phyloP scores from a whole-genome alignment of 2,888 invertebrate genomes.

The Drosophila demipolita region DNA sequence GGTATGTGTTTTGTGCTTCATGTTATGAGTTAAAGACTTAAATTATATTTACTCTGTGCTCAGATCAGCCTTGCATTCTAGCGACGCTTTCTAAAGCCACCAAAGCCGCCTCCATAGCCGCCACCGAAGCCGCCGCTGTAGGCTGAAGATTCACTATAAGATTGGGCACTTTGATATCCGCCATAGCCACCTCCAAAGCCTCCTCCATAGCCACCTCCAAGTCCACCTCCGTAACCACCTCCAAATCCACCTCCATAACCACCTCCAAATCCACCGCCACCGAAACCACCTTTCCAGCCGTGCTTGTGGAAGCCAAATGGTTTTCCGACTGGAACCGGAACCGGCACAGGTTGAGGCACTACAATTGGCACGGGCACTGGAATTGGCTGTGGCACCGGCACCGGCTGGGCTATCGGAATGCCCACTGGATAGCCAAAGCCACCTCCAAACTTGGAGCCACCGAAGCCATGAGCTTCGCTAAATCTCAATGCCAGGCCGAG shows the following conservation, averaged over 20 bases:
- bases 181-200: slow-evolving; percentile 48
- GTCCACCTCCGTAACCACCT: slow-evolving; percentile 40
- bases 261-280: slow-evolving; percentile 56
- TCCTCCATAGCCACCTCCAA: slow-evolving; percentile 35
- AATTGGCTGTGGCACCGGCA: slow-evolving; percentile 63
- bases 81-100: slow-evolving; percentile 22
- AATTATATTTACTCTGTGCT: background rate
- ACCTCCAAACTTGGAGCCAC: slow-evolving; percentile 67
- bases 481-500: slow-evolving; percentile 22
- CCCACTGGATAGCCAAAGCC: slow-evolving; percentile 56
- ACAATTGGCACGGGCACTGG: slow-evolving; percentile 55
- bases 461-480: slow-evolving; percentile 60
- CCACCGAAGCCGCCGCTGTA: slow-evolving; percentile 18
- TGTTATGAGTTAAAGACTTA: background rate
- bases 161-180: background rate
- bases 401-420: slow-evolving; percentile 60
- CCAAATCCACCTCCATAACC: slow-evolving; percentile 55
- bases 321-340: slow-evolving; percentile 52
- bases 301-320: slow-evolving; percentile 49
- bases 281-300: slow-evolving; percentile 68
- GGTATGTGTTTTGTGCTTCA: background rate
- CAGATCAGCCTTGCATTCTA: background rate
- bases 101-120: slow-evolving; percentile 28
- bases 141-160: background rate
- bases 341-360: slow-evolving; percentile 50